Conservation (phyloP, 2,113 vertebrate genomes). For the rabbit (Oryctolagus cuniculus) region mOryCun1.1 NC_091445.1:47600001-47600500, state of each 20-base stretch:
- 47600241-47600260: not conserved
- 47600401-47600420: too few relatives aligned
- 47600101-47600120: not conserved
- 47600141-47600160: not conserved
- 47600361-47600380: not conserved
- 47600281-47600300: not conserved
- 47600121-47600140: not conserved
- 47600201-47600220: not conserved
- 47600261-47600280: not conserved
- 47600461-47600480: not conserved
- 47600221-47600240: not conserved
- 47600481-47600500: not conserved
- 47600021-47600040: not conserved
- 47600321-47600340: accelerated
- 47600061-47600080: not conserved
- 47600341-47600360: not conserved
- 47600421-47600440: not conserved
- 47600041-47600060: not conserved
- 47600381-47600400: not conserved
- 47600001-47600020: not conserved
- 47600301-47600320: not conserved
- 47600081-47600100: not conserved
- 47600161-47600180: not conserved
- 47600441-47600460: not conserved
- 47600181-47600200: not conserved